Base-by-base conservation (phyloP, 2,797 vertebrate species). In the Cuniculus paca region DNA sequence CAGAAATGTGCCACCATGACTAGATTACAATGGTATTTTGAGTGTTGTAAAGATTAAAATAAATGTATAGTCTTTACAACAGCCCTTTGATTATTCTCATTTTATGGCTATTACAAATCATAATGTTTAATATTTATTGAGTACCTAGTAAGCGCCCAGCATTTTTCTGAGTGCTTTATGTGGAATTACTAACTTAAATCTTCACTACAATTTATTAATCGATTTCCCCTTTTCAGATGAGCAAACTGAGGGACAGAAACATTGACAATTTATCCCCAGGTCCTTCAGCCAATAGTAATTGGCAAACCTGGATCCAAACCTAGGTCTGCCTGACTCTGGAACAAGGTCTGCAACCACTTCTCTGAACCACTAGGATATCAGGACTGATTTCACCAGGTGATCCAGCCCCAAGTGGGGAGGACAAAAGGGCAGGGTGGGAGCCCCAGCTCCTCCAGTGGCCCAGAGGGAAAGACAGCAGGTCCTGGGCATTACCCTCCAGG, bases 381-480 rank as follows among this genome's bases (percentile, higher is more conserved):
- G n/a, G 52, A 34, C 65, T 42, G 20, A 31, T 36, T 63, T 56
- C 20, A 1, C 28, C 11, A 0, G n/a, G 78, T 17, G 39, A 13
- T 19, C 11, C 6, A 3, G 24, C 39, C n/a, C n/a, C 54, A 31
- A 61, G 48, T 22, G 3, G 1, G 36, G 48, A 78, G 31, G 16
- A 34, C 45, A 19, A 28, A 58, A 39, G 20, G 20, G 4, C 36
- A 16, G 17, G 72, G 17, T 54, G 52, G 52, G 9, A 88, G 56
- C 39, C 36, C 72, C 36, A 0, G 56, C 14, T 72, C n/a, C 16
- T 1, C 0, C 20, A 36, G 65, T 12, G 22, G 16, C 1, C 4
- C 0, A 34, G 24, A 48, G 13, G 16, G 72, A 24, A 50, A 45
- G 20, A 68, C 17, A 13, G 39, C 14, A 39, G 56, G 45, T 26